Base-by-base conservation (phyloP, 2,113 vertebrate species). In the Rhynchopsitta pachyrhyncha region DNA sequence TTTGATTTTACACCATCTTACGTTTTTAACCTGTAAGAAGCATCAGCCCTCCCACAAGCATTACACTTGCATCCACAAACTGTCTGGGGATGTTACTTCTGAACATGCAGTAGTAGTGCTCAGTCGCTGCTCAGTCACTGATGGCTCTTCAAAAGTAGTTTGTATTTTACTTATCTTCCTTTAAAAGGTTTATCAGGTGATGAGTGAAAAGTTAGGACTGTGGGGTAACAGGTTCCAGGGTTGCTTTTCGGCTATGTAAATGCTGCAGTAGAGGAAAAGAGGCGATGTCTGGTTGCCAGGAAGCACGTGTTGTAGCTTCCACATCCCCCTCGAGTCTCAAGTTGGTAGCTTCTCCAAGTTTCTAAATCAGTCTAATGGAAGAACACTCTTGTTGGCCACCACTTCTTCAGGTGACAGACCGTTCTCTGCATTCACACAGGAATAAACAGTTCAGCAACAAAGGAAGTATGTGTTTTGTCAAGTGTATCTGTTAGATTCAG, bases 1-100 rank as follows among this genome's bases (percentile, higher is more conserved):
- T 91, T 92, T 79, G 93, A 91, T 97, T 97, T 95, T 96, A 64
- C 57, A 82, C 92, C 81, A 4, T 46, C 95, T 53, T 82, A 80
- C 2, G 1, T 74, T 97, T 97, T 95, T 84, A 41, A 44, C 41
- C 59, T 52, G 15, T 91, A 70, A 94, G 33, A 71, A 92, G 85
- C 90, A 95, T 95, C 39, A n/a, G 37, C 60, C 55, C 63, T 96
- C 82, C 88, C 41, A 35, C 91, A 90, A 76, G 83, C 31, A 35
- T 47, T 79, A 66, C 42, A 25, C 89, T 96, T 90, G 55, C 81
- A 67, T 96, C 87, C 94, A 94, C 93, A 74, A 93, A 80, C 66
- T 93, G 79, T 53, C 73, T 79, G 78, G 95, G 44, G 79, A 55
- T 41, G 16, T 70, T 79, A 52, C 8, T 97, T 77, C 68, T 90